Conservation (phyloP, 2,797 vertebrate genomes). For the Protonibea diacanthus region DNA sequence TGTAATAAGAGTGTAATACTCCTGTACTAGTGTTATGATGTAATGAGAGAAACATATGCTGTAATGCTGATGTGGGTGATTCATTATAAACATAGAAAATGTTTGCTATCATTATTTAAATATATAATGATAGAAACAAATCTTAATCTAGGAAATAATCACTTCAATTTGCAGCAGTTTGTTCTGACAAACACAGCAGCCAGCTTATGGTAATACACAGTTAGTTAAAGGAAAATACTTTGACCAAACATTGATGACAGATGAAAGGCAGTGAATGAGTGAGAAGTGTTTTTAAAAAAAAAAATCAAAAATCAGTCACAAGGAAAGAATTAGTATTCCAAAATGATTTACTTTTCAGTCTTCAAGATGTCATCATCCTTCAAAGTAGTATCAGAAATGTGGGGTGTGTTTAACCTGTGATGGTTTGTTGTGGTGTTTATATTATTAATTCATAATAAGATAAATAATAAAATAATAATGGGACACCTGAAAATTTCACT, state of each 20-base stretch:
- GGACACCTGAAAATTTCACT: neutral
- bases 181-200: neutral
- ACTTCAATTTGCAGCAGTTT: neutral
- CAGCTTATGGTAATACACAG: neutral
- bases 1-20: slow-evolving; percentile 50
- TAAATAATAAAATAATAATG: neutral
- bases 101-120: neutral
- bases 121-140: neutral
- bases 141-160: too few relatives aligned
- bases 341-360: neutral
- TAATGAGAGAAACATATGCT: neutral
- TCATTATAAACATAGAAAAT: neutral
- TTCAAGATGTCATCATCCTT: neutral
- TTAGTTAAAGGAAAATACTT: neutral
- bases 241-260: neutral
- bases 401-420: neutral
- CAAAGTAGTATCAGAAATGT: too few relatives aligned
- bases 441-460: too few relatives aligned
- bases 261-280: too few relatives aligned
- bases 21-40: slow-evolving; percentile 5
- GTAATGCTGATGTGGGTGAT: neutral
- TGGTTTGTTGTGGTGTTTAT: too few relatives aligned
- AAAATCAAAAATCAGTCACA: neutral
- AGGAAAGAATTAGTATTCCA: neutral
- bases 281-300: too few relatives aligned